These are phyloP conservation scores for Troilus luridus DNA, from an alignment of 2,888 invertebrate species.

Conservation along the genomic window DNA sequence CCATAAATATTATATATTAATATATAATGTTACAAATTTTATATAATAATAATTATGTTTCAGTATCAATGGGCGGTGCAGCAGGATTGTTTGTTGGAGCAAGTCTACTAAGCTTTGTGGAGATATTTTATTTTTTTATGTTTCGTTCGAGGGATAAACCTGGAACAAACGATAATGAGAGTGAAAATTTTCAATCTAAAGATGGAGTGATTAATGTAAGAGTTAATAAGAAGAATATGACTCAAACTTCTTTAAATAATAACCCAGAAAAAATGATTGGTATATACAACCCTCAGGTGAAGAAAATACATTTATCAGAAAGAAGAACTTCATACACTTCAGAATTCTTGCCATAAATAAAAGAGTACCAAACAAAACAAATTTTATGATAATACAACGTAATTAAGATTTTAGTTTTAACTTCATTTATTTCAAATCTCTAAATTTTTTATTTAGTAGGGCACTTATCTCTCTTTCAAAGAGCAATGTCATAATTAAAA, in stretches of 20 bases:
- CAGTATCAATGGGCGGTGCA: slow-evolving; percentile 79
- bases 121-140: slow-evolving; percentile 73
- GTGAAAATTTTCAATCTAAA: background rate
- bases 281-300: background rate
- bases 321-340: background rate
- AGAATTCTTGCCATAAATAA: background rate
- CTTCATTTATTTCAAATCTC: background rate
- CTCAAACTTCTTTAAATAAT: background rate
- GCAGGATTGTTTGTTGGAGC: slow-evolving; percentile 78
- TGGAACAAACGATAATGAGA: background rate
- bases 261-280: background rate
- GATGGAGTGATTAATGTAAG: background rate
- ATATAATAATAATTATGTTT: slow-evolving; percentile 65
- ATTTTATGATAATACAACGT: background rate
- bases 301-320: background rate
- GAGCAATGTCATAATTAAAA: no score
- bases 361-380: background rate
- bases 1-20: no score
- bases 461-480: no score
- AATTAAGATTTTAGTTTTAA: background rate
- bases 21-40: no score
- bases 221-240: background rate
- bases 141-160: slow-evolving; percentile 63
- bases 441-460: background rate
- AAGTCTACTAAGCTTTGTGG: slow-evolving; percentile 78